phyloP scores from a whole-genome alignment of 2,797 vertebrate genomes.

The Lindbergichthys nudifrons region DNA sequence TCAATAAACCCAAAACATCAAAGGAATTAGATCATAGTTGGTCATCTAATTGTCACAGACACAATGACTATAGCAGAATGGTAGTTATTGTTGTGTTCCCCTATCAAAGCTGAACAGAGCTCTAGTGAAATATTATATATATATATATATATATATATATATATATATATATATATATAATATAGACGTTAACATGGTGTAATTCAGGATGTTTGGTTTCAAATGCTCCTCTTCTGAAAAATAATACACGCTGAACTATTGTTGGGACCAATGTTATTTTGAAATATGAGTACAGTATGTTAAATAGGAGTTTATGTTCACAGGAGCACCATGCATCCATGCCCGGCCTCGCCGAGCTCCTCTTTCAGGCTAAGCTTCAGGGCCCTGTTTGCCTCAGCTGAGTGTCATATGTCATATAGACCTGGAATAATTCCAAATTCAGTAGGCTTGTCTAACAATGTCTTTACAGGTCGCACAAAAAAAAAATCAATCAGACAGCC shows the following conservation, averaged over 20 bases:
- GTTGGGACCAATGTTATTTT: neutral
- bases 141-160: too few relatives aligned
- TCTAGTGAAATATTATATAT: slow-evolving; percentile 35
- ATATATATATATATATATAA: slow-evolving; percentile 8
- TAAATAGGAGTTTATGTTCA: slow-evolving; percentile 9
- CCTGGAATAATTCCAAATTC: too few relatives aligned
- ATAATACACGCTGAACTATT: neutral
- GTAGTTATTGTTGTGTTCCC: slow-evolving; percentile 40
- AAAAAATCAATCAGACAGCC: too few relatives aligned
- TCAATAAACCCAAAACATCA: slow-evolving; percentile 31
- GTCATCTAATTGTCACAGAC: slow-evolving; percentile 36
- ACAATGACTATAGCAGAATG: slow-evolving; percentile 33
- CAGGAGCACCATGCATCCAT: neutral
- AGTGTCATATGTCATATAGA: neutral
- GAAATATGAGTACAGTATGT: slow-evolving; percentile 3
- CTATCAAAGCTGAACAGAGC: slow-evolving; percentile 36
- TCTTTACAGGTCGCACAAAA: too few relatives aligned
- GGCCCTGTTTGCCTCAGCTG: neutral
- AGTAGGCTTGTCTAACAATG: too few relatives aligned
- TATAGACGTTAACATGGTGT: neutral
- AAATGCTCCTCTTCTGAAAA: slow-evolving; percentile 5
- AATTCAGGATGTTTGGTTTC: slow-evolving; percentile 9
- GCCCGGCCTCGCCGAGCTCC: neutral
- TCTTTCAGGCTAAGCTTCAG: neutral
- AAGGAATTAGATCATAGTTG: slow-evolving; percentile 45